phyloP scores from a whole-genome alignment of 53 echinoderm and acorn worm genomes.

The Temnopleurus reevesii region DNA sequence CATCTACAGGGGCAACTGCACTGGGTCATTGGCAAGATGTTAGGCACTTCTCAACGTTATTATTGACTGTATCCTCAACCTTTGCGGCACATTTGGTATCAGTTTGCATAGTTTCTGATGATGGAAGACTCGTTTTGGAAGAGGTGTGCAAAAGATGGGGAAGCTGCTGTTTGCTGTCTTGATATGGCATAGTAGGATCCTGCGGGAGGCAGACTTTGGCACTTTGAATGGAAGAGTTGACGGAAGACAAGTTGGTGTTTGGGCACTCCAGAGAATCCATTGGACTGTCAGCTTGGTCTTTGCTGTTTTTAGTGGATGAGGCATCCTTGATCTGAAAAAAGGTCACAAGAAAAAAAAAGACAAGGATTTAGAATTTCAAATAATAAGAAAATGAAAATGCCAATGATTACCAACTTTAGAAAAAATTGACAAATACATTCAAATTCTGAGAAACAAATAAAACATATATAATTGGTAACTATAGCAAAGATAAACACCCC shows the following conservation, averaged over 20 bases:
- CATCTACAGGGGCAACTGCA: neutral
- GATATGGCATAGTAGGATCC: neutral
- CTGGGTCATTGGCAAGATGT: slow-evolving; percentile 20
- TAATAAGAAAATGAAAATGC: too few relatives aligned
- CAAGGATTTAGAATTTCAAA: neutral
- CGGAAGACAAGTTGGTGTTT: neutral
- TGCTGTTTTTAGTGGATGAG: neutral
- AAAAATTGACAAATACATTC: too few relatives aligned
- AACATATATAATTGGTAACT: too few relatives aligned
- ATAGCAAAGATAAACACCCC: too few relatives aligned
- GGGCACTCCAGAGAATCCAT: neutral
- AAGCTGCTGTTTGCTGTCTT: neutral
- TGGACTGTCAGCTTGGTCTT: neutral
- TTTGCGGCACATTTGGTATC: neutral
- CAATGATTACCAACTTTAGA: too few relatives aligned
- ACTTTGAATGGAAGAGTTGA: neutral
- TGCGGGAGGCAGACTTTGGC: neutral
- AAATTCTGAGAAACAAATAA: too few relatives aligned
- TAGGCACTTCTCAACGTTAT: slow-evolving; percentile 21
- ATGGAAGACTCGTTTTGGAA: slow-evolving; percentile 19
- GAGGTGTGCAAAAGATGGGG: neutral
- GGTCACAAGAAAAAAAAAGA: neutral
- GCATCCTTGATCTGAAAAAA: slow-evolving; percentile 7
- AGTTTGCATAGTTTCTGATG: neutral
- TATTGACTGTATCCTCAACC: slow-evolving; percentile 35